Conservation (phyloP, 2,797 vertebrate genomes). For the Mormyrus hasselquistii region DNA sequence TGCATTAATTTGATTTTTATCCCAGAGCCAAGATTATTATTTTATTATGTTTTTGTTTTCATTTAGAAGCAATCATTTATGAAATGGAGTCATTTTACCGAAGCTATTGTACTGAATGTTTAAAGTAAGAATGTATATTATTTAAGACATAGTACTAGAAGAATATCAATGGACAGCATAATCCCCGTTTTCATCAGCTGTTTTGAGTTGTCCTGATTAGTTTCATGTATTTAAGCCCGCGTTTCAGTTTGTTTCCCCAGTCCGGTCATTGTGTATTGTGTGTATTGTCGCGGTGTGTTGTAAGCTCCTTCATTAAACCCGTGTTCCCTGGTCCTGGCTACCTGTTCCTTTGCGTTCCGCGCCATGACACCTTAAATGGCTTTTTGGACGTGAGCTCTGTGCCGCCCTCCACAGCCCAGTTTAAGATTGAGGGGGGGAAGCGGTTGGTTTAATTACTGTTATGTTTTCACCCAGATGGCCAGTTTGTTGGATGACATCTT, state of each 20-base stretch:
- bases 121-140: not conserved
- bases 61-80: not conserved
- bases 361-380: not conserved
- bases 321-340: no score
- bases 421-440: not conserved
- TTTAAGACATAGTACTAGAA: no score
- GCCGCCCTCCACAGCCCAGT: not conserved
- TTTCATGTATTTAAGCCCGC: no score
- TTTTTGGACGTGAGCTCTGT: not conserved
- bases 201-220: no score
- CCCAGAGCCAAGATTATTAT: not conserved
- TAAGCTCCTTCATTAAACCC: no score
- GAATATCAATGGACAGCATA: not conserved
- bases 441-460: conserved; percentile 7
- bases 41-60: not conserved
- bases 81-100: not conserved
- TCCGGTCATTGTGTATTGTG: no score
- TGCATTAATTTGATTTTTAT: not conserved
- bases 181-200: no score
- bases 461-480: conserved; percentile 7
- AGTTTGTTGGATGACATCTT: conserved; percentile 1
- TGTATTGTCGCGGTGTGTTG: no score
- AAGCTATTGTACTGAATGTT: not conserved
- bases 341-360: no score
- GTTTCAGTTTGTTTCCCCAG: no score